Evolutionary conservation across 2,113 vertebrate species (phyloP), one percentile per base, ranked within the genome.

Genomic region (Clinocottus analis): DNA sequence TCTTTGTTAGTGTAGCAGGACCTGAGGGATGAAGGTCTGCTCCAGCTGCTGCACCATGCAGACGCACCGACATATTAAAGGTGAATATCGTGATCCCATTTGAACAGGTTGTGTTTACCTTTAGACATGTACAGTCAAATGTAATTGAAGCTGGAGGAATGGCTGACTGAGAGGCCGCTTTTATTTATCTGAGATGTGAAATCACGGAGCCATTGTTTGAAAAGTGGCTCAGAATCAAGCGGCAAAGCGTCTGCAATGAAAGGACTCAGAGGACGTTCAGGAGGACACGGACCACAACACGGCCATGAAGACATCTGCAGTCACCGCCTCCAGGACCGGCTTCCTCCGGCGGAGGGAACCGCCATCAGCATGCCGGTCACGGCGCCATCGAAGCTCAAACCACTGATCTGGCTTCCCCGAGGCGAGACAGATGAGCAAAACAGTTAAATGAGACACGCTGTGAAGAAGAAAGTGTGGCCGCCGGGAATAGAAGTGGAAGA

Each of bases 61-160:
- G 17, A 31, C 93, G 95, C 84, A 96, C 82, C 0, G 92, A 75
- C 21, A 96, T 79, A 72, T 96, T 97, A 88, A 96, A 97, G 63
- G 94, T 96, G 87, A 97, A 95, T 82, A 96, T 90, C 0, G 96
- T 96, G 25, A 96, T 96, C 96, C 96, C 95, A 96, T 88, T 94
- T n/a, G n/a, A n/a, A n/a, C n/a, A n/a, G n/a, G n/a, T n/a, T n/a
- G n/a, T n/a, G n/a, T n/a, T n/a, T n/a, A n/a, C n/a, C n/a, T n/a
- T n/a, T n/a, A n/a, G n/a, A n/a, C n/a, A n/a, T n/a, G n/a, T n/a
- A n/a, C n/a, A n/a, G 58, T 60, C 29, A 11, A 27, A 5, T 33
- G 58, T 19, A 31, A 33, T 33, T 19, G 19, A 21, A 39, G 31
- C 58, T 25, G 51, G 4, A 55, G 23, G 1, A 25, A 25, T 6